Conservation (phyloP, 2,888 invertebrate genomes). For the Rhingia campestris region DNA sequence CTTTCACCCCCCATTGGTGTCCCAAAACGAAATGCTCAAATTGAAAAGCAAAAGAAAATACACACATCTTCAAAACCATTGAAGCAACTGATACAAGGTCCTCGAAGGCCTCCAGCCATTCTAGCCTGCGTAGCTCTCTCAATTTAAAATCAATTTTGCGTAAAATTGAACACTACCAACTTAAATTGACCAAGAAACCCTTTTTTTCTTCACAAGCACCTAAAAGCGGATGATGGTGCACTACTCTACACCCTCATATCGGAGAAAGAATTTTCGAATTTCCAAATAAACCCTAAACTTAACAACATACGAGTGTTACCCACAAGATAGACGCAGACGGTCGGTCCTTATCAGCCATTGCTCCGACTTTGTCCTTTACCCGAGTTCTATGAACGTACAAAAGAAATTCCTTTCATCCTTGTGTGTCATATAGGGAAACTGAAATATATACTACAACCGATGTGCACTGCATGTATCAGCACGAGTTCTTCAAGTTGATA, state of each 20-base stretch:
- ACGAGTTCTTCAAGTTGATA: slow-evolving; percentile 36
- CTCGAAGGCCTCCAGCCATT: neutral
- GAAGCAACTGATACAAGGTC: slow-evolving; percentile 25
- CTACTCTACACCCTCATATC: neutral
- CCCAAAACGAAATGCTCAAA: neutral
- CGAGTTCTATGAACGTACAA: slow-evolving; percentile 28
- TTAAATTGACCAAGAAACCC: slow-evolving; percentile 61
- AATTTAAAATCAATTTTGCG: slow-evolving; percentile 51
- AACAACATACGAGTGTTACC: slow-evolving; percentile 23
- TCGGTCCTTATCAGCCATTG: slow-evolving; percentile 24
- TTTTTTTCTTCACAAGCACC: slow-evolving; percentile 13
- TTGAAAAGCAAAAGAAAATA: slow-evolving; percentile 10
- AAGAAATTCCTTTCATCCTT: slow-evolving; percentile 23
- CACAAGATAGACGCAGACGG: slow-evolving; percentile 24
- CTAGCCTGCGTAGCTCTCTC: neutral
- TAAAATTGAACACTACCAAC: slow-evolving; percentile 58
- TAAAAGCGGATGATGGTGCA: slow-evolving; percentile 1
- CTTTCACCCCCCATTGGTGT: neutral
- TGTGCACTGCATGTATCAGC: slow-evolving; percentile 33
- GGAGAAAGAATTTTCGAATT: slow-evolving; percentile 19
- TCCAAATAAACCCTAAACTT: slow-evolving; percentile 46
- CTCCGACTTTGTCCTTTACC: slow-evolving; percentile 22
- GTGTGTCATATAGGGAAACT: slow-evolving; percentile 8
- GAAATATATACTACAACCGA: neutral
- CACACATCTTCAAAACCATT: slow-evolving; percentile 3